phyloP scores from a whole-genome alignment of 2,888 invertebrate species.

The Thyatira batis region DNA sequence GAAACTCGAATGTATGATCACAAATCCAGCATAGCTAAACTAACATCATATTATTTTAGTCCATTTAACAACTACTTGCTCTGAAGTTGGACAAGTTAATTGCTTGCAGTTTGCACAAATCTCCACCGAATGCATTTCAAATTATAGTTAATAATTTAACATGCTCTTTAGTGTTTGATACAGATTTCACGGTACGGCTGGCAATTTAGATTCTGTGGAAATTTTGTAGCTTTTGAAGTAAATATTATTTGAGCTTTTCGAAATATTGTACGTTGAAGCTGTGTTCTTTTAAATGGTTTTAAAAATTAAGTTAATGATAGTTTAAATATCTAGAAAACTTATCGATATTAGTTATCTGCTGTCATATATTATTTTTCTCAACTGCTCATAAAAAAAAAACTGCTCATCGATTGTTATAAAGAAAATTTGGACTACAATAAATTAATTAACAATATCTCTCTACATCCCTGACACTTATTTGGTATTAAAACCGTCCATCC shows the following conservation, averaged over 20 bases:
- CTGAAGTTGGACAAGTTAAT: conserved; percentile 9
- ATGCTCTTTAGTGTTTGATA: conserved; percentile 10
- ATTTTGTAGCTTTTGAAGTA: no score
- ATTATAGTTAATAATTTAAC: conserved; percentile 31
- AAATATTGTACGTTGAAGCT: no score
- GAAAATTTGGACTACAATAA: background rate
- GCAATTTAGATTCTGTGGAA: background rate
- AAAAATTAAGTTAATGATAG: no score
- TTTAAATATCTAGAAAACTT: no score
- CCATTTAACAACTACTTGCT: conserved; percentile 9
- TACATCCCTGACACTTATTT: background rate
- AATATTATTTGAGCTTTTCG: no score
- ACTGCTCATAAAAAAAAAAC: no score
- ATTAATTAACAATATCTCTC: background rate
- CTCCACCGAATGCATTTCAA: conserved; percentile 17
- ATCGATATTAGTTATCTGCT: no score
- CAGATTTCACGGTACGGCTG: conserved; percentile 17
- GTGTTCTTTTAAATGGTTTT: no score
- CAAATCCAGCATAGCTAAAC: background rate
- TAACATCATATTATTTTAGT: no score
- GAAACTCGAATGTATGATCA: no score
- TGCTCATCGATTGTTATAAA: background rate
- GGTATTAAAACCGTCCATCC: background rate
- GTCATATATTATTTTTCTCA: no score
- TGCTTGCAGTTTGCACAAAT: conserved; percentile 24